phyloP scores from a whole-genome alignment of 2,797 vertebrate genomes.

The Hybognathus amarus region DNA sequence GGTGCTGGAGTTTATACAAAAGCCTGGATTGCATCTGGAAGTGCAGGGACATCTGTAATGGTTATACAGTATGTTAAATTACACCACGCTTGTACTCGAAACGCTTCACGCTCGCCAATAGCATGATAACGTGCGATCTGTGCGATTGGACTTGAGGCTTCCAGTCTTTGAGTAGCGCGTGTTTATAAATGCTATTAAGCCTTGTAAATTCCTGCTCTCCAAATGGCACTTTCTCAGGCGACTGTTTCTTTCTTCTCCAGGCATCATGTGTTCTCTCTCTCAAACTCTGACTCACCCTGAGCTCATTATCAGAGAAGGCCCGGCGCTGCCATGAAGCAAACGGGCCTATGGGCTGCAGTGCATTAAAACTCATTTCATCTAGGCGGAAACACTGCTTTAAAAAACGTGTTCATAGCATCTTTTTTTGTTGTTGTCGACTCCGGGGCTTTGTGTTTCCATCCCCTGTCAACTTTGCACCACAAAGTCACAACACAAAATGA shows the following conservation, averaged over 20 bases:
- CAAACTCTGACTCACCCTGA: conserved; percentile 38
- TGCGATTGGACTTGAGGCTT: conserved; percentile 13
- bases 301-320: conserved; percentile 36
- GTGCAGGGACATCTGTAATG: background rate
- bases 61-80: background rate
- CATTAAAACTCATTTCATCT: background rate
- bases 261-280: conserved; percentile 23
- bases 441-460: background rate
- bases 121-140: conserved; percentile 30
- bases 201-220: conserved; percentile 25
- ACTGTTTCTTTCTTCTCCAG: conserved; percentile 14
- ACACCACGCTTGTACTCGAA: background rate
- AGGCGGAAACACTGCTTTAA: background rate
- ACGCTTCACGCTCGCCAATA: background rate
- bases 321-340: conserved; percentile 1
- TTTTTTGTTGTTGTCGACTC: background rate
- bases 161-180: conserved; percentile 12
- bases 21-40: conserved; percentile 5
- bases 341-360: background rate
- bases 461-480: no score
- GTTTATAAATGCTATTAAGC: conserved; percentile 39
- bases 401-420: background rate
- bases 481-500: no score
- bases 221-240: conserved; percentile 44
- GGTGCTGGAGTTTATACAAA: background rate